Percentiles rank a stretch among this genome's conserved stretches.
Conservation (phyloP, 2,113 vertebrate species). For the Psilopogon haemacephalus region DNA sequence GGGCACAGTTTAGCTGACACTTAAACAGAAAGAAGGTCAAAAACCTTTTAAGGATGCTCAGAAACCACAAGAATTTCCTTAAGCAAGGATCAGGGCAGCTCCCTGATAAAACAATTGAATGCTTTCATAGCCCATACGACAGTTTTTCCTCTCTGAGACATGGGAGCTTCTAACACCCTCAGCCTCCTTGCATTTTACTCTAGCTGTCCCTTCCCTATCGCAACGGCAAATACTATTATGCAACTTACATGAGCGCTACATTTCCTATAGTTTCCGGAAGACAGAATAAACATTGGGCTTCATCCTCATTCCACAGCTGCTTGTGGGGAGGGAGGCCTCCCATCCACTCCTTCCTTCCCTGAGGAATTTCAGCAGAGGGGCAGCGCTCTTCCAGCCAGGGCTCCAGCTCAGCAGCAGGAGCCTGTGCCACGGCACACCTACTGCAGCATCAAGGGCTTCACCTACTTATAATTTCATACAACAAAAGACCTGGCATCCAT, state of each 20-base stretch:
- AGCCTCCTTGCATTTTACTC: fast-evolving
- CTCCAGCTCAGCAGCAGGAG: background rate
- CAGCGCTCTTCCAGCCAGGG: background rate
- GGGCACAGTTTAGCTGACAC: background rate
- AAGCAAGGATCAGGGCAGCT: background rate
- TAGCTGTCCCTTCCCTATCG: background rate
- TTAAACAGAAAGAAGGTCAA: background rate
- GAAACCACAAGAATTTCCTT: background rate
- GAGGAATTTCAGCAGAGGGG: conserved; percentile 1
- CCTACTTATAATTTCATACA: fast-evolving
- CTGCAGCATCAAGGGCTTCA: background rate
- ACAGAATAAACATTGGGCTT: conserved; percentile 62
- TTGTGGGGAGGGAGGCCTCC: conserved; percentile 50
- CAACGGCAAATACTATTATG: conserved; percentile 13
- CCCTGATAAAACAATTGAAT: background rate
- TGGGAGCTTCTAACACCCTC: background rate
- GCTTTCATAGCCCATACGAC: background rate
- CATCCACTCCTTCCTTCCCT: conserved; percentile 5
- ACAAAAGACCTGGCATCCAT: background rate
- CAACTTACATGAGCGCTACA: background rate
- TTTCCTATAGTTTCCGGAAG: conserved; percentile 63
- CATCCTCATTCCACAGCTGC: conserved; percentile 64
- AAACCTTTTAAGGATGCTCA: background rate
- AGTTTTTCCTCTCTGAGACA: fast-evolving
- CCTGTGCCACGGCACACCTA: fast-evolving